Evolutionary conservation across 1,140 invertebrate species (phyloP), one percentile per base, ranked within the genome.

Genomic region (Polypedilum pembai): DNA sequence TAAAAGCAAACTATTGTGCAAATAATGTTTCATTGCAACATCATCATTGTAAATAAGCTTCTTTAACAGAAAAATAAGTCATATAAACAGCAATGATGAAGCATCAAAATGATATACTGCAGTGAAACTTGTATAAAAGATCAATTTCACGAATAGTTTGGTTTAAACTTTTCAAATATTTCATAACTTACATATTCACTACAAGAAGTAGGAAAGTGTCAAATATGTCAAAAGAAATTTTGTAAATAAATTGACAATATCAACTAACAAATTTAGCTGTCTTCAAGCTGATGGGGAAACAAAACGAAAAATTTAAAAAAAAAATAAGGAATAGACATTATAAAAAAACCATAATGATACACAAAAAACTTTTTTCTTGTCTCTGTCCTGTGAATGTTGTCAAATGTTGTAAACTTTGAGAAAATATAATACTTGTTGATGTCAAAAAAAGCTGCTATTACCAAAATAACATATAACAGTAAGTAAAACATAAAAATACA

Each of bases 181-280:
- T n/a, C n/a, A n/a, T n/a, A n/a, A n/a, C n/a, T n/a, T n/a, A n/a
- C n/a, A n/a, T n/a, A n/a, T n/a, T n/a, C n/a, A n/a, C n/a, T n/a
- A n/a, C n/a, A n/a, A n/a, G n/a, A n/a, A n/a, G n/a, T n/a, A n/a
- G n/a, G n/a, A n/a, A n/a, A n/a, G n/a, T n/a, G n/a, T n/a, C n/a
- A 56, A 45, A 56, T 15, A 56, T 56, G 45, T 56, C 45, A 56
- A n/a, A n/a, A 10, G 4, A 56, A n/a, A n/a, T 15, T 56, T 56
- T 56, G 45, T 56, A 56, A 12, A 56, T 56, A 56, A 56, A 56
- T 56, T 56, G 45, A 56, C 45, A 56, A 56, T 56, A 56, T 56
- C 45, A 56, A 33, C 1, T 33, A 33, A 33, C 24, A 33, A 33
- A 3, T 33, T 33, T 33, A 3, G 24, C 24, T 33, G 24, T 33